phyloP scores from a whole-genome alignment of 2,797 vertebrate species.

The Nyctibius grandis region DNA sequence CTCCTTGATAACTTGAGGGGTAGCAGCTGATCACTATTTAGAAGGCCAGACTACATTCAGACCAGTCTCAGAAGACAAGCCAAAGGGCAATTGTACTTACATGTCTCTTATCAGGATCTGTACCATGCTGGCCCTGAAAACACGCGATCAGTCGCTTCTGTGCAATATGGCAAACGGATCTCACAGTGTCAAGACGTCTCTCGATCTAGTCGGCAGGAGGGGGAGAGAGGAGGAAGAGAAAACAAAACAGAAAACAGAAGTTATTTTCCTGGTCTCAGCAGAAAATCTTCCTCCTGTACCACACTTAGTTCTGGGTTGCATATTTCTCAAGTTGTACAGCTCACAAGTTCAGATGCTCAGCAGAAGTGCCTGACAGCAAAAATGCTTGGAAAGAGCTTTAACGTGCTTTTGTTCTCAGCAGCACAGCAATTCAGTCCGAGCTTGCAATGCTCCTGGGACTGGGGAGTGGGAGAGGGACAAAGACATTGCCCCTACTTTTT shows the following conservation, averaged over 20 bases:
- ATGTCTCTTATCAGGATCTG: conserved; percentile 90
- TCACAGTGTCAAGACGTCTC: conserved; percentile 91
- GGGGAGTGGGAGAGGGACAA: neutral
- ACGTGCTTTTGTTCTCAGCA: neutral
- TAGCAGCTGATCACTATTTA: neutral
- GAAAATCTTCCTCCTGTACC: neutral
- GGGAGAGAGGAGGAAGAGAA: neutral
- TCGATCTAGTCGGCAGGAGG: conserved; percentile 80
- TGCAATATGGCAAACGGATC: conserved; percentile 91
- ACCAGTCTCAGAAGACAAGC: neutral
- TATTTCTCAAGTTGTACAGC: conserved; percentile 12
- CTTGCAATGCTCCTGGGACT: neutral
- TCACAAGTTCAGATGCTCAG: conserved; percentile 2
- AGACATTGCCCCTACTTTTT: neutral
- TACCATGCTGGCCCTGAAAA: conserved; percentile 92
- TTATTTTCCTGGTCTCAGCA: conserved; percentile 22
- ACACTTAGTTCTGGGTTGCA: neutral
- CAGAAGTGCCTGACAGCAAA: neutral
- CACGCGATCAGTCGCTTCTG: conserved; percentile 90
- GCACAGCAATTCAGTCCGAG: neutral
- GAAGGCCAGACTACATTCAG: neutral
- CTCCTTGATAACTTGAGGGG: neutral
- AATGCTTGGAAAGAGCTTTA: neutral
- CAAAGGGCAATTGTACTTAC: conserved; percentile 71
- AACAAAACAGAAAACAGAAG: neutral